Conservation (phyloP, 2,888 invertebrate genomes). For the Mesoligia furuncula region DNA sequence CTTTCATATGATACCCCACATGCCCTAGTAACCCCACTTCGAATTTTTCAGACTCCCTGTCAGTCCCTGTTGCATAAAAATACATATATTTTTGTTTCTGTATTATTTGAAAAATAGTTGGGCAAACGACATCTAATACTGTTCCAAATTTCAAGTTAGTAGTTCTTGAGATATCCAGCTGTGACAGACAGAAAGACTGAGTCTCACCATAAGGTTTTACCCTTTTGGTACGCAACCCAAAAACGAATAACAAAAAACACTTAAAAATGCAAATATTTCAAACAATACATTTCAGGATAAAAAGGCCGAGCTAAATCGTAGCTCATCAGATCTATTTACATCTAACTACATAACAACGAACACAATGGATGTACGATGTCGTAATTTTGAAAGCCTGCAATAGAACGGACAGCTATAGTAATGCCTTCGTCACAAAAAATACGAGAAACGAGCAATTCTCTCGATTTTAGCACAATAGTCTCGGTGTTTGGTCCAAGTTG, state of each 20-base stretch:
- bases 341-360: slow-evolving; percentile 22
- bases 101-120: no score
- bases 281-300: neutral
- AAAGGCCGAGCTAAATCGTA: slow-evolving; percentile 19
- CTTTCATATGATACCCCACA: no score
- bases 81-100: no score
- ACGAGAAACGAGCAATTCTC: slow-evolving; percentile 71
- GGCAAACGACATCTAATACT: no score
- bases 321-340: slow-evolving; percentile 16
- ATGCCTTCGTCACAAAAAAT: slow-evolving; percentile 73
- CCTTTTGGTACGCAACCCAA: no score
- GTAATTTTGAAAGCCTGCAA: slow-evolving; percentile 55
- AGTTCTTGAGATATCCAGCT: no score
- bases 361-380: slow-evolving; percentile 39
- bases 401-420: slow-evolving; percentile 59
- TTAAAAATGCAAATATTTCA: slow-evolving; percentile 2
- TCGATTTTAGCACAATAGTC: slow-evolving; percentile 73
- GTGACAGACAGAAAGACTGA: no score
- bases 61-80: no score
- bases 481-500: slow-evolving; percentile 38
- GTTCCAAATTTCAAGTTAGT: no score
- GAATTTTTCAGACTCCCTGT: no score
- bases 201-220: no score
- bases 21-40: no score
- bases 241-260: neutral